phyloP scores from a whole-genome alignment of 2,113 vertebrate genomes.

The Rostratula benghalensis region DNA sequence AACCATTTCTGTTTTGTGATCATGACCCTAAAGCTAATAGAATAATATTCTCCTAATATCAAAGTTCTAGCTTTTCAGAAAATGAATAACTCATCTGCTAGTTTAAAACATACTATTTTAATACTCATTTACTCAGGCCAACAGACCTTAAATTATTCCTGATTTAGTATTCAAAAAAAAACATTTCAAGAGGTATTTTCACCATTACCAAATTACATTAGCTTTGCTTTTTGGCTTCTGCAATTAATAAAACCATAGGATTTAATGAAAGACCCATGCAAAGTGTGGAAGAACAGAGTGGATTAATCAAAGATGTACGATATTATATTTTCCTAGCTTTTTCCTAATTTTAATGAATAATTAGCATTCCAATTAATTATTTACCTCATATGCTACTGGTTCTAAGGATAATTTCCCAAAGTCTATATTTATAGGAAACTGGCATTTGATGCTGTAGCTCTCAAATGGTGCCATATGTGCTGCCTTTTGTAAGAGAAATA shows the following conservation, averaged over 20 bases:
- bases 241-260: neutral
- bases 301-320: neutral
- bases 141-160: neutral
- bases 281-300: neutral
- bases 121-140: neutral
- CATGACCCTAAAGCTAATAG: neutral
- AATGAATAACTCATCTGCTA: neutral
- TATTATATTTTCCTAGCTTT: neutral
- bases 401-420: slow-evolving; percentile 15
- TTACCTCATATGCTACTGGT: neutral
- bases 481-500: slow-evolving; percentile 41
- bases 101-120: neutral
- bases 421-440: neutral
- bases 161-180: neutral
- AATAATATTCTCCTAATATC: neutral
- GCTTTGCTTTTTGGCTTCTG: neutral
- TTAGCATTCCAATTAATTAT: slow-evolving; percentile 9
- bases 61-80: neutral
- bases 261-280: neutral
- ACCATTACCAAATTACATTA: neutral
- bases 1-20: neutral
- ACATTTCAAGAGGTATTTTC: neutral
- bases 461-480: slow-evolving; percentile 31
- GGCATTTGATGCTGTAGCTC: slow-evolving; percentile 2
- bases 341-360: neutral